A percentile compares a stretch with the other conserved stretches of the same genome.
phyloP scores from a whole-genome alignment of 2,113 vertebrate species.

The Myxocyprinus asiaticus region DNA sequence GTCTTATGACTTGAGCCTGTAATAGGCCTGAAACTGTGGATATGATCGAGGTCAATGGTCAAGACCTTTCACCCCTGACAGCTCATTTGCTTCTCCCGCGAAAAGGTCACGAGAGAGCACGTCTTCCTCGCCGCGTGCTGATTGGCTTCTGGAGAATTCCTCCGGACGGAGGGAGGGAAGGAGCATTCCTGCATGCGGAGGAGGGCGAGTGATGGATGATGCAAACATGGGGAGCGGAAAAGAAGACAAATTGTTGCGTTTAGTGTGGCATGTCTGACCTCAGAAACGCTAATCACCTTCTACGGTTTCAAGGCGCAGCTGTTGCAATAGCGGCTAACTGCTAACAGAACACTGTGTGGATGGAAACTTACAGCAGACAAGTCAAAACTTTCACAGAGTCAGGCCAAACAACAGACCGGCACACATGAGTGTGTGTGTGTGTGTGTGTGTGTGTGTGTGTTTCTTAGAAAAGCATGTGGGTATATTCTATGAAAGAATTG shows the following conservation, averaged over 20 bases:
- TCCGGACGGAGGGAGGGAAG: conserved; percentile 7
- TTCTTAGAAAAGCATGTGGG: no score
- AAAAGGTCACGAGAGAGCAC: conserved; percentile 16
- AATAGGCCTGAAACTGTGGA: conserved; percentile 53
- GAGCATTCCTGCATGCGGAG: conserved; percentile 20
- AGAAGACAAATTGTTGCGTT: conserved; percentile 36
- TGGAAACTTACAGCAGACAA: neutral
- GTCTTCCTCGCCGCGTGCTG: conserved; percentile 3
- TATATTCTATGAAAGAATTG: no score
- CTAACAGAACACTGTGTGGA: conserved; percentile 51
- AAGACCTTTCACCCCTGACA: conserved; percentile 12
- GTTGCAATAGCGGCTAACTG: neutral
- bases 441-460: no score
- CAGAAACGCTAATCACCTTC: conserved; percentile 15
- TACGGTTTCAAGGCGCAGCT: conserved; percentile 35
- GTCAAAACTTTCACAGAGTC: no score
- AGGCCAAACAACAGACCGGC: no score
- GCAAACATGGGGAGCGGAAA: conserved; percentile 15
- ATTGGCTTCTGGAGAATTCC: conserved; percentile 18
- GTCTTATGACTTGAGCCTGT: conserved; percentile 4
- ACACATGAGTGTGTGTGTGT: no score
- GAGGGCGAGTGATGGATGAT: conserved; percentile 25
- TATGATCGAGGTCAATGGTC: conserved; percentile 23
- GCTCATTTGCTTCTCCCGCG: neutral
- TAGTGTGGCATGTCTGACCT: conserved; percentile 33